These are phyloP conservation scores for Dipodomys ordii DNA, from an alignment of 2,113 vertebrate species.

Conservation along the genomic window DNA sequence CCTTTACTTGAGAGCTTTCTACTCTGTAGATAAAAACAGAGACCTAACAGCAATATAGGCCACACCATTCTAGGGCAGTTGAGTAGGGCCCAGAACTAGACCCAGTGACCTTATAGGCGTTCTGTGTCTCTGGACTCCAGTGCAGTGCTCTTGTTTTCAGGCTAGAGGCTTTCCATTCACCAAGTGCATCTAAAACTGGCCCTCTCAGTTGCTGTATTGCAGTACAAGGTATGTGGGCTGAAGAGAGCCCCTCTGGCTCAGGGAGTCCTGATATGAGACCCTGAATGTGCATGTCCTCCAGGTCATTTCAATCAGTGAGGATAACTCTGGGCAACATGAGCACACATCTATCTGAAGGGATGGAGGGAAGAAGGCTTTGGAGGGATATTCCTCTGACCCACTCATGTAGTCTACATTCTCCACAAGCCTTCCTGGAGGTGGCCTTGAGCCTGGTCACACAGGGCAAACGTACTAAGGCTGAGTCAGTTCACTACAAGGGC, in stretches of 20 bases:
- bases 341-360: background rate
- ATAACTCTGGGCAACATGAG: background rate
- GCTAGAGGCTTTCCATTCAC: background rate
- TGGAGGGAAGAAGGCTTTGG: background rate
- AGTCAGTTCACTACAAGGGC: background rate
- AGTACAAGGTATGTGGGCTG: background rate
- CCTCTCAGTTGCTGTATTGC: background rate
- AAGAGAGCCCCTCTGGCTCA: background rate
- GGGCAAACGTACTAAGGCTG: background rate
- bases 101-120: background rate
- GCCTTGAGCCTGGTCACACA: background rate
- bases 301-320: background rate
- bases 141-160: background rate
- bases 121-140: background rate
- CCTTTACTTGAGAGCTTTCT: background rate
- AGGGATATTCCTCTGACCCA: background rate
- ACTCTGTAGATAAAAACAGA: constrained; percentile 11
- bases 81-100: background rate
- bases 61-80: background rate
- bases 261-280: background rate
- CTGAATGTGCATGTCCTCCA: background rate
- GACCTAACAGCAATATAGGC: background rate
- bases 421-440: background rate
- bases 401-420: rapidly evolving
- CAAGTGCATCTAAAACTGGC: background rate